These are phyloP conservation scores for Catharus ustulatus DNA, from an alignment of 2,797 vertebrate species.

Conservation along the genomic window DNA sequence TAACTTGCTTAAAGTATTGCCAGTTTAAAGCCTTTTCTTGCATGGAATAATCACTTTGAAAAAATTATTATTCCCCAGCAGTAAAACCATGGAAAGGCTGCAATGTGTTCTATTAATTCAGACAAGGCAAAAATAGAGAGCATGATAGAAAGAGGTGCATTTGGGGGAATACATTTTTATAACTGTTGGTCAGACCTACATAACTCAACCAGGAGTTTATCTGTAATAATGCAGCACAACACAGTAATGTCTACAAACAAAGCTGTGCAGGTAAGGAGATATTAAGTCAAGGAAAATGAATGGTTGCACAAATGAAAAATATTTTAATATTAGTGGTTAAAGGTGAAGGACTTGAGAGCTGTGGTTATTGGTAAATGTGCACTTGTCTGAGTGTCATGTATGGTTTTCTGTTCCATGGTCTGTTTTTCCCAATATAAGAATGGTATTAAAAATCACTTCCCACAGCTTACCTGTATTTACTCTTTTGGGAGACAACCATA, in stretches of 20 bases:
- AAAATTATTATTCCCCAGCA: neutral
- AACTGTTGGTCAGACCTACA: neutral
- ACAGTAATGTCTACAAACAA: neutral
- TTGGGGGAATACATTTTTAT: neutral
- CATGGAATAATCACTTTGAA: neutral
- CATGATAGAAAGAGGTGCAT: neutral
- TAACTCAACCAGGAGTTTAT: neutral
- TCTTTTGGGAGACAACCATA: neutral
- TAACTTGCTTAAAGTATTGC: neutral
- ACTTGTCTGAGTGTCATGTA: neutral
- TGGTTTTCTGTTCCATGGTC: neutral
- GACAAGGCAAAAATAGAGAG: neutral
- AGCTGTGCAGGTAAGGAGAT: neutral
- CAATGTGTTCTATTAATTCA: neutral
- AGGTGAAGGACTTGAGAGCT: neutral
- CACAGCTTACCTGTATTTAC: neutral
- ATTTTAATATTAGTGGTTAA: neutral
- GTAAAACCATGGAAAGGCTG: neutral
- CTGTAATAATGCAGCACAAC: neutral
- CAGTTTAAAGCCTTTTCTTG: neutral
- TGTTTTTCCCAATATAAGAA: neutral
- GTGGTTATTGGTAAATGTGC: neutral
- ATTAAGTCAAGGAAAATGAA: neutral
- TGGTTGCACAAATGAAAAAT: neutral
- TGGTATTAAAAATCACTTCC: neutral